Evolutionary conservation across 35 echinoderm and acorn worm genomes (phyloP).

Genomic region (Lytechinus pictus): DNA sequence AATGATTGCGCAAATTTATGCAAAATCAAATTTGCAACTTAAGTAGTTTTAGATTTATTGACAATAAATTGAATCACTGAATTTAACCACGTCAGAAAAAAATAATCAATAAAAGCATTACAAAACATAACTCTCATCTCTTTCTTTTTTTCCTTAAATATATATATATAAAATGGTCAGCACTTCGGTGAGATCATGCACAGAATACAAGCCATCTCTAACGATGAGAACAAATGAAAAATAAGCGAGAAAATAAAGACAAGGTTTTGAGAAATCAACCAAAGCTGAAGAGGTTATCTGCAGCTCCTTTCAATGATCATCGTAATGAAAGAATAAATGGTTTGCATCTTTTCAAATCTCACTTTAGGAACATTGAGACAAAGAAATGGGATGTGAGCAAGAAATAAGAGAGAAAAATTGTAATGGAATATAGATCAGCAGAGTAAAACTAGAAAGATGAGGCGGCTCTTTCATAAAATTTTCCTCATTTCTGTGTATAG

Average conservation of each 20-base stretch:
- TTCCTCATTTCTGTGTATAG: neutral
- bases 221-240: neutral
- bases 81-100: neutral
- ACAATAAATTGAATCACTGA: neutral
- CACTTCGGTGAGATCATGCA: constrained; percentile 46
- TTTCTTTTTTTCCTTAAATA: constrained; percentile 13
- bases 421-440: neutral
- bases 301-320: neutral
- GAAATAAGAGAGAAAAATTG: neutral
- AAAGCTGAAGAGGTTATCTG: neutral
- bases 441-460: neutral
- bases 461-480: neutral
- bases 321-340: neutral
- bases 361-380: neutral
- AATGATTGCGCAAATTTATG: neutral
- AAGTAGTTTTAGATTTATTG: neutral
- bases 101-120: constrained; percentile 23
- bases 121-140: constrained; percentile 45
- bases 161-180: constrained; percentile 45
- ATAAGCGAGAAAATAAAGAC: neutral
- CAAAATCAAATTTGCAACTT: constrained; percentile 19
- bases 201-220: constrained; percentile 38
- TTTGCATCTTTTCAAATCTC: neutral
- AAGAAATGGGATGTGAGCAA: neutral
- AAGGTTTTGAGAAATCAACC: neutral